Percentiles rank a stretch among this genome's conserved stretches.
Conservation (phyloP, 2,113 vertebrate genomes). For the Sceloporus undulatus region DNA sequence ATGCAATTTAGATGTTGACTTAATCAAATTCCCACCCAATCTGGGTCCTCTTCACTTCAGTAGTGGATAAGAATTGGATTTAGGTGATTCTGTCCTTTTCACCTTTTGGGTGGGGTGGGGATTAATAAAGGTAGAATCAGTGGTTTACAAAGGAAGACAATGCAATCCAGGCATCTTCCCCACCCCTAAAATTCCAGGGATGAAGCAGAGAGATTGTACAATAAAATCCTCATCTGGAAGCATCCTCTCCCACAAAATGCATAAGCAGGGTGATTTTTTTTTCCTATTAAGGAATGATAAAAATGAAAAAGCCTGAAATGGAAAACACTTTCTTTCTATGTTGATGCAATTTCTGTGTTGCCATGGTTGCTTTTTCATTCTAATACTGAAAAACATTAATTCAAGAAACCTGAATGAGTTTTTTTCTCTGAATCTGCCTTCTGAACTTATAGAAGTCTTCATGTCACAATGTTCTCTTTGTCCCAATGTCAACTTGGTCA, state of each 20-base stretch:
- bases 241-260: not conserved
- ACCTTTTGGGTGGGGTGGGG: no score
- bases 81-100: no score
- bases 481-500: constrained; percentile 34
- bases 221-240: not conserved
- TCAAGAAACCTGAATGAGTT: constrained; percentile 44
- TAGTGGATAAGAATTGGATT: no score
- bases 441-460: constrained; percentile 44
- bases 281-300: constrained; percentile 50
- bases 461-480: constrained; percentile 56
- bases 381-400: constrained; percentile 53
- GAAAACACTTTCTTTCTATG: constrained; percentile 57
- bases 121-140: no score
- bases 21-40: no score
- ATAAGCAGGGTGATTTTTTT: not conserved
- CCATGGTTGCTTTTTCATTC: constrained; percentile 41
- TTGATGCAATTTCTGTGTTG: constrained; percentile 47
- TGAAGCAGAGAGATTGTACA: not conserved
- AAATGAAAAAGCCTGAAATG: constrained; percentile 70
- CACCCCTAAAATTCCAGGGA: no score
- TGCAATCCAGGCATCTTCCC: no score
- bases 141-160: no score
- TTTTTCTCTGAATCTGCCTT: constrained; percentile 48
- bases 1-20: no score
- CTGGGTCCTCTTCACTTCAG: no score